Percentiles rank a stretch among this genome's conserved stretches.
These are phyloP conservation scores for Coluber constrictor DNA, from an alignment of 2,797 vertebrate genomes.

Conservation along the genomic window DNA sequence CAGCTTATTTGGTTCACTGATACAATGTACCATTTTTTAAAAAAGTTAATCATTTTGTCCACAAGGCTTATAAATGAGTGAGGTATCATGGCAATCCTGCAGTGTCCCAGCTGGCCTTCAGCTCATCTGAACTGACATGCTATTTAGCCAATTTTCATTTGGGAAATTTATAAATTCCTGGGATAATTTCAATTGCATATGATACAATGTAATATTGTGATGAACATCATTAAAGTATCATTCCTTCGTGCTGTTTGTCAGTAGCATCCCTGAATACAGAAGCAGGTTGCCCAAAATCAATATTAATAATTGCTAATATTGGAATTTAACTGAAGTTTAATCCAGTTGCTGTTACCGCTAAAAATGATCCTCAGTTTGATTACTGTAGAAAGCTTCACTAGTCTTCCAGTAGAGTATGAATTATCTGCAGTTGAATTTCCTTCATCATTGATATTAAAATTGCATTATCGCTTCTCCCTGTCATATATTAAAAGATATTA, in stretches of 20 bases:
- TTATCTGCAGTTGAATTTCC: slow-evolving; percentile 17
- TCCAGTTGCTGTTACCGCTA: background rate
- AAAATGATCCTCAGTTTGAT: background rate
- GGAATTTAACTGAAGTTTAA: background rate
- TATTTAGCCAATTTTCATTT: background rate
- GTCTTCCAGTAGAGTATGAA: background rate
- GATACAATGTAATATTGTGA: background rate
- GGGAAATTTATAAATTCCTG: background rate
- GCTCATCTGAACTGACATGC: background rate
- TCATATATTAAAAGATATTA: slow-evolving; percentile 11
- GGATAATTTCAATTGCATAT: background rate
- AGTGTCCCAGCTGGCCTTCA: background rate
- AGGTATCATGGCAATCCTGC: background rate
- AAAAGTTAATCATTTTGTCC: background rate
- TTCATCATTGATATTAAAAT: slow-evolving; percentile 12
- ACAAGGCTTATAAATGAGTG: background rate
- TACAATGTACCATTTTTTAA: background rate
- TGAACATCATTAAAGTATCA: background rate
- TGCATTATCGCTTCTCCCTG: slow-evolving; percentile 2
- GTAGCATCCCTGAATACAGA: background rate
- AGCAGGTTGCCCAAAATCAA: background rate
- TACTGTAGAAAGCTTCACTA: background rate
- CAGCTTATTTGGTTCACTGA: background rate
- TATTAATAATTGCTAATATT: background rate
- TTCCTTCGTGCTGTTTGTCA: background rate